Base-by-base conservation (phyloP, 2,888 invertebrate genomes). In the Philereme vetulata region DNA sequence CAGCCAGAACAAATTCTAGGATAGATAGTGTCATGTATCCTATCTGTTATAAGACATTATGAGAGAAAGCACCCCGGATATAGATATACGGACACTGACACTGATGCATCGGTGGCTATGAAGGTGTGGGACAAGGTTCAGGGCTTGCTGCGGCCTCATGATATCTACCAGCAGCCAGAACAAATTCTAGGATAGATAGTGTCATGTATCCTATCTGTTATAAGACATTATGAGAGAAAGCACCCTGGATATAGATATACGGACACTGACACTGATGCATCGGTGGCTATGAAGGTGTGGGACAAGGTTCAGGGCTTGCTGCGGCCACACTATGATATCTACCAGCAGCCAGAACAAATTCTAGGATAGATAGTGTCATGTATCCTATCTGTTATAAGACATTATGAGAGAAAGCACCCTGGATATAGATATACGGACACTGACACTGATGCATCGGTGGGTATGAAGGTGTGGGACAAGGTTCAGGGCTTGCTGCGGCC, bases 371-470 rank as follows among this genome's bases (percentile, higher is more conserved):
- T 21, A 21, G 21, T 21, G 21, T 21, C 21, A 21, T 21, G 21
- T 21, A 21, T 21, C 21, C 21, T n/a, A n/a, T n/a, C n/a, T 56
- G 80, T 87, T 0, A 47, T 85, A 0, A 68, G 87, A 0, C 90
- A 90, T 68, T 88, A 86, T 47, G 68, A 68, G 3, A 71, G 81
- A 4, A 89, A 88, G 5, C 90, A 90, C 73, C 89, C 89, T 0
- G 77, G 80, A 0, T 69, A 72, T 0, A 78, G 67, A 0, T 89
- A 81, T 21, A 65, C 69, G 0, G 75, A 81, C 5, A 68, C 68
- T 0, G 82, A 84, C 0, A 87, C 88, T 0, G 88, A 88, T 54
- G 87, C 88, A 0, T 82, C 82, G 0, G 78, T 87, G 0, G 86
- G 87, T 0, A 68, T 75, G 0, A 81, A 74, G 7, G 72, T 82